Conservation (phyloP, 1,140 invertebrate genomes). For the Drosophila pseudoananassae region DNA sequence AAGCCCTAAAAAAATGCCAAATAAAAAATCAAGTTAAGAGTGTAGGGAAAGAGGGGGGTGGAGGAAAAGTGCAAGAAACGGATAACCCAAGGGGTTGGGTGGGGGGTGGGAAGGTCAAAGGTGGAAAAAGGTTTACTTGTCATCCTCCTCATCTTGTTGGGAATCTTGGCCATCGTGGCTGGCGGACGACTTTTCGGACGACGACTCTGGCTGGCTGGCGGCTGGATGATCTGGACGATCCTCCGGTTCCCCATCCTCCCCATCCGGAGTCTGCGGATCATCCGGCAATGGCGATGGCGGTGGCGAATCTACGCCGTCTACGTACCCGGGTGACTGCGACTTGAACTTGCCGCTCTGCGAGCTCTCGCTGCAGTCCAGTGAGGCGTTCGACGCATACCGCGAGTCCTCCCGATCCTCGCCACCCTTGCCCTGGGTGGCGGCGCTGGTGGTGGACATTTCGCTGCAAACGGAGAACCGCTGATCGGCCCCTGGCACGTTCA, state of each 20-base stretch:
- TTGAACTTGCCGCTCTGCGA: constrained; percentile 76
- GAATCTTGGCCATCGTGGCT: constrained; percentile 23
- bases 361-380: constrained; percentile 63
- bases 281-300: not conserved
- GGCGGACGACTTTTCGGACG: constrained; percentile 37
- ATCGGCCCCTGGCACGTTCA: constrained; percentile 36
- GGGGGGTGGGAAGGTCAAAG: not conserved
- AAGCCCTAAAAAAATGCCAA: not conserved
- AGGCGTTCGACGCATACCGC: constrained; percentile 63
- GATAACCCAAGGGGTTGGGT: constrained; percentile 3
- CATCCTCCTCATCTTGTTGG: constrained; percentile 30
- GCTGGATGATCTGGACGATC: constrained; percentile 4
- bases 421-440: not conserved
- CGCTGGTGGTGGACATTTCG: constrained; percentile 74
- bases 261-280: constrained; percentile 2
- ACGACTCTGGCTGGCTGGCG: not conserved
- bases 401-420: constrained; percentile 27
- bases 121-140: constrained; percentile 61
- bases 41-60: not conserved
- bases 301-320: constrained; percentile 41
- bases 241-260: constrained; percentile 20
- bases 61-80: constrained; percentile 11
- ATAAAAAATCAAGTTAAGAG: too few species aligned
- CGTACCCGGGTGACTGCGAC: constrained; percentile 81
- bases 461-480: constrained; percentile 68